A percentile compares a stretch with the other conserved stretches of the same genome.
phyloP scores from a whole-genome alignment of 2,888 invertebrate genomes.

The Troides oblongomaculatus region DNA sequence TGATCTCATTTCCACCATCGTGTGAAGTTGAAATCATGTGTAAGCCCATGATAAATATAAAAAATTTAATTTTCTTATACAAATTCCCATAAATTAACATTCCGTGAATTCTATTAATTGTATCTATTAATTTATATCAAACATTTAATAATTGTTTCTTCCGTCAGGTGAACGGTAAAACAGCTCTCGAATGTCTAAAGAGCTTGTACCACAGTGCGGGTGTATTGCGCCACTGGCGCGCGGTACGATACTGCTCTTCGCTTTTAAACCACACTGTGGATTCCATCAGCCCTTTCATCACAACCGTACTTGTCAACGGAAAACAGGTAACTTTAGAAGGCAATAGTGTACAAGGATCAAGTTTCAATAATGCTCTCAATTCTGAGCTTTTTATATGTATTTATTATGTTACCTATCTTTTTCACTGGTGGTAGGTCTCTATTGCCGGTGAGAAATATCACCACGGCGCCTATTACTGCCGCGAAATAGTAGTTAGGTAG shows the following conservation, averaged over 20 bases:
- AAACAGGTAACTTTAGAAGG: slow-evolving; percentile 86
- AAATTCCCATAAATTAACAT: too few relatives aligned
- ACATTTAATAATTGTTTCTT: neutral
- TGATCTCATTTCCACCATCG: too few relatives aligned
- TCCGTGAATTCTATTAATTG: too few relatives aligned
- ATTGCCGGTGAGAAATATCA: too few relatives aligned
- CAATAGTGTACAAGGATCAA: neutral
- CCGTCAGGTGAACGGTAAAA: slow-evolving; percentile 67
- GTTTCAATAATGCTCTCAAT: neutral
- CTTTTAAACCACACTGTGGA: slow-evolving; percentile 96
- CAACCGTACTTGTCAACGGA: slow-evolving; percentile 97
- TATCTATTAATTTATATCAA: neutral
- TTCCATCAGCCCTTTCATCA: slow-evolving; percentile 98
- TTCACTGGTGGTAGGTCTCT: too few relatives aligned
- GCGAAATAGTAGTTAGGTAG: too few relatives aligned
- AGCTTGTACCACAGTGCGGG: slow-evolving; percentile 91
- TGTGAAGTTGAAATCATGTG: too few relatives aligned
- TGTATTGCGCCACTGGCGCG: slow-evolving; percentile 92
- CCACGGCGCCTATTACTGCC: too few relatives aligned
- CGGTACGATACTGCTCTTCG: slow-evolving; percentile 96
- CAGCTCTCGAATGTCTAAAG: slow-evolving; percentile 85
- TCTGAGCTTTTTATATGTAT: neutral
- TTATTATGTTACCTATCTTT: too few relatives aligned
- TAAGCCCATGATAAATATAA: too few relatives aligned
- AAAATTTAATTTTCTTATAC: too few relatives aligned